Evolutionary conservation across 2,113 vertebrate species (phyloP).

Genomic region (Herpetotheres cachinnans): DNA sequence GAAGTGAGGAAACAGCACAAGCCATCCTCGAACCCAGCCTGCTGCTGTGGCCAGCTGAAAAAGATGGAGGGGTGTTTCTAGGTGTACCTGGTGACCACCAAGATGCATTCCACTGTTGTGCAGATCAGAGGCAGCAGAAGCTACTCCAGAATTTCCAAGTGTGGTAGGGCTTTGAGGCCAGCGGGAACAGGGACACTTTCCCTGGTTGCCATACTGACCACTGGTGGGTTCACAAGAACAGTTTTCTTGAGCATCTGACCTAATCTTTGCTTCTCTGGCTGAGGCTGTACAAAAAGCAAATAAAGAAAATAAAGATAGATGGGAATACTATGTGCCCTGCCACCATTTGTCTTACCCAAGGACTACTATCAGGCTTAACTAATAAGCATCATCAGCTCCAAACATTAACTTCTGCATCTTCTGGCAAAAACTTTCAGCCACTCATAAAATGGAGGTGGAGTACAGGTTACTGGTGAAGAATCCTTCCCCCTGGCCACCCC

Average conservation of each 20-base stretch:
- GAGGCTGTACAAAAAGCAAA: not conserved
- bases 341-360: not conserved
- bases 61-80: not conserved
- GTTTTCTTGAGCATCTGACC: not conserved
- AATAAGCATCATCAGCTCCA: not conserved
- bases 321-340: not conserved
- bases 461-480: not conserved
- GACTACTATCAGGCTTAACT: not conserved
- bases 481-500: not conserved
- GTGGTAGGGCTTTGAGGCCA: not conserved
- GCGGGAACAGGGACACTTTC: not conserved
- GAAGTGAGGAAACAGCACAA: not conserved
- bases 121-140: not conserved
- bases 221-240: not conserved
- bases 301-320: not conserved
- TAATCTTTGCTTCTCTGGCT: not conserved
- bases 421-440: not conserved
- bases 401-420: not conserved
- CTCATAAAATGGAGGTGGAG: not conserved
- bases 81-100: not conserved
- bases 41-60: not conserved
- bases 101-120: accelerated
- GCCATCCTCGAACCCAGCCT: not conserved
- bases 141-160: not conserved
- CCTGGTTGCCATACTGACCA: not conserved